Base-by-base conservation (phyloP, 2,113 vertebrate genomes). In the Coryphaenoides rupestris region DNA sequence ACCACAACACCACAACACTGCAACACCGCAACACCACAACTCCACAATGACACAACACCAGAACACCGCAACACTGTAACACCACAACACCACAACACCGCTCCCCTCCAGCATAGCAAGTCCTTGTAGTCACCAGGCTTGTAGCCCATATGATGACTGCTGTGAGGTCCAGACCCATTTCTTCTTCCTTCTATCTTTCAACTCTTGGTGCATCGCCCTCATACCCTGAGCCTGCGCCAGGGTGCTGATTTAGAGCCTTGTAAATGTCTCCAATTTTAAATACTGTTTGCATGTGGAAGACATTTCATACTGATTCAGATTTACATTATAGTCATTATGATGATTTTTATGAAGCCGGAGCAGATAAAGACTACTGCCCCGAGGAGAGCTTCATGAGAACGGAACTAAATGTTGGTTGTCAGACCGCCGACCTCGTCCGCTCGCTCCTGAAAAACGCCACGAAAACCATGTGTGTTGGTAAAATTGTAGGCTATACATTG, bases 211-310 rank as follows among this genome's bases (percentile, higher is more conserved):
- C 17, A 54, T 53, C 55, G 28, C 28, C 21, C 55, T 52, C 57
- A n/a, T n/a, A 15, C 55, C 47, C 47, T 4, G 40, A 40, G n/a
- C 52, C 52, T n/a, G 46, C 77, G 75, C 79, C 76, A 72, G 62
- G 70, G 58, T 58, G 60, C 73, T 85, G 87, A 89, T 88, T 90
- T 89, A 90, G 68, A 81, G 72, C 77, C 86, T 81, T 82, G 83
- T 89, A 82, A 88, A 89, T 73, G 80, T 77, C 82, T 86, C 86
- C 45, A 62, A 60, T 84, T 87, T 84, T 86, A 88, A 89, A 88
- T 83, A 84, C 81, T 84, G 87, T 88, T 87, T 88, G 87, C 82
- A 82, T 83, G 80, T 73, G 75, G 68, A 84, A 82, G 83, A 81
- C 79, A 78, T 84, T 82, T 84, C 75, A 76, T 82, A 76, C 80